Evolutionary conservation across 2,113 vertebrate genomes (phyloP), one percentile per base, ranked within the genome.

Genomic region (Hemiscyllium ocellatum): DNA sequence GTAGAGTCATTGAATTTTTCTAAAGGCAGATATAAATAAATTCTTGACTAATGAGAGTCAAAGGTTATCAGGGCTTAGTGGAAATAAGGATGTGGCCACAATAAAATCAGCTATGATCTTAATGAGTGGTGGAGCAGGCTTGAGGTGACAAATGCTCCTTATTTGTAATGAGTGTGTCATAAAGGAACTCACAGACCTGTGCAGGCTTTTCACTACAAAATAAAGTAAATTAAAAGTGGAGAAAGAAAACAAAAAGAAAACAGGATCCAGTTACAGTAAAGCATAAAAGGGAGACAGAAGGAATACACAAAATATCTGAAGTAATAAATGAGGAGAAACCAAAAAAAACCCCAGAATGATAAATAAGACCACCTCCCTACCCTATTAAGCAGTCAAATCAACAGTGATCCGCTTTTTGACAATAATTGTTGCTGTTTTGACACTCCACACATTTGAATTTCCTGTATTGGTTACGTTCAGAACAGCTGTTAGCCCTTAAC

Each of bases 401-500:
- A 95, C 26, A 37, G 68, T 95, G 94, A 72, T 95, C 94, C 94
- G 17, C 94, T 95, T 95, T 95, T 95, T 72, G 72, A 95, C 29
- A 24, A 33, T 95, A 95, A 72, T 95, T 95, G 94, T 94, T 90
- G 87, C n/a, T 70, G 68, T 95, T 95, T 76, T 76, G 94, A 95
- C 69, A 72, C 66, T 95, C 69, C 24, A 76, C 47, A 72, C 94
- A 95, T 95, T 95, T 76, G 72, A 33, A 95, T 95, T 95, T 95
- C 94, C 94, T 95, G 94, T 42, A 72, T 52, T 95, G 72, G 37
- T 95, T 95, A 69, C 72, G 69, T 76, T 72, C 10, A 33, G 94
- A 76, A 47, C 94, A 95, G 94, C 94, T 95, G 94, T 95, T 95
- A 95, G 94, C 94, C 94, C 68, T 95, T 72, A 95, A 72, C 68